Base-by-base conservation (phyloP, 2,113 vertebrate genomes). In the Brachirus orientalis region DNA sequence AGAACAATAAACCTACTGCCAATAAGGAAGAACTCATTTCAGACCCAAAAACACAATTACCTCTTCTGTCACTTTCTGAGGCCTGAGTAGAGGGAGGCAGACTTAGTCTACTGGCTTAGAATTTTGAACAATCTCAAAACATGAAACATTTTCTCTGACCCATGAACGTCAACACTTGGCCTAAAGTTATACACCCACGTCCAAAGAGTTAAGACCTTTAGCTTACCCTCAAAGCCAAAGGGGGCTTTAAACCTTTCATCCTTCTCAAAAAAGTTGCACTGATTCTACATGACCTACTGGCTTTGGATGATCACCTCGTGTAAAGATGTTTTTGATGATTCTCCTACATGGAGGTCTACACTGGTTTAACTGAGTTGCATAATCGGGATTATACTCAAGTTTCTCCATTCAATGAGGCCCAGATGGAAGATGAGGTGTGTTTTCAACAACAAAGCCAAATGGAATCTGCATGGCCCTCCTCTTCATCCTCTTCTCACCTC, bases 1-100 rank as follows among this genome's bases (percentile, higher is more conserved):
- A 85, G 46, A 92, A 92, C 89, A 94, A 93, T 92, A 93, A 93
- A 92, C 89, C 38, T 46, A 55, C 80, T 76, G 77, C 82, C 80
- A 62, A 82, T 69, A 65, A 84, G 87, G 82, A 86, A 88, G 82
- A 83, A 65, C 72, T 80, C 59, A 58, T 84, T 79, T 86, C 80
- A 75, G 80, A 77, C 70, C 63, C 74, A 58, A 82, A 86, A 89
- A 88, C 76, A 83, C 72, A 81, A 84, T 72, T 66, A 78, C 74
- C 68, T 81, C 66, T 55, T 65, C 72, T 69, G 47, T 64, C 3
- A 19, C 75, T 77, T 87, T 73, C 86, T 77, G 72, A 45, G 55
- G 69, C 43, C 60, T 48, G 53, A 40, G 18, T 47, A 66, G 56
- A 79, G 8, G 37, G 45, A 82, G 74, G 61, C 79, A 77, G 64